Base-by-base conservation (phyloP, 2,797 vertebrate species). In the Liparis tanakae region DNA sequence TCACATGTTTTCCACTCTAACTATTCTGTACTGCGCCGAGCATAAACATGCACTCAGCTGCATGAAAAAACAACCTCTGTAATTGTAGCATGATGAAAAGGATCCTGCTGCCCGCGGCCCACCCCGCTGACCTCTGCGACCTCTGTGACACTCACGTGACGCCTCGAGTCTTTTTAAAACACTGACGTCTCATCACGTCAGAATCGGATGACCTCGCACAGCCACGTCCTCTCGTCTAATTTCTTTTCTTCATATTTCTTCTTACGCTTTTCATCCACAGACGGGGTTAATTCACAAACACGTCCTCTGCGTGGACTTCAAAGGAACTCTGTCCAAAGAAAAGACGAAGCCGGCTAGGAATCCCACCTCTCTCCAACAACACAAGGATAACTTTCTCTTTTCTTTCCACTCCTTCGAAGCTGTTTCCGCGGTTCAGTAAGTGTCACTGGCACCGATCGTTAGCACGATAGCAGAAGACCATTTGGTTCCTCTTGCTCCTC, bases 401-500 rank as follows among this genome's bases (percentile, higher is more conserved):
- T 72, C 70, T 39, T 12, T 67, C 58, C 67, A 37, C 67, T 68
- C 66, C 72, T 84, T 89, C 66, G 84, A 76, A 86, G 76, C 56
- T 50, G 14, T 34, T 7, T 18, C 55, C 66, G 53, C 54, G 15
- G 22, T 15, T 25, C 54, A 68, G 43, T 36, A 41, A 37, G 76
- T 84, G 79, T 85, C 66, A 68, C 33, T 54, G 82, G 34, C 0
- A 20, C 69, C 51, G 73, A 81, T 78, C 66, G 80, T 82, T 81
- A 70, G 82, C 75, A 37, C 55, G 74, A 79, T 79, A 63, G 77
- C 71, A 69, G 60, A 67, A 17, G 41, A 78, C 67, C 53, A 72
- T 90, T 89, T 84, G 82, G 86, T 90, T 83, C 61, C 63, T 30
- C 25, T 30, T 30, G 25, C 25, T 81, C 67, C 43, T 70, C 34